phyloP scores from a whole-genome alignment of 1,140 invertebrate genomes.

The Drosophila subpulchrella region DNA sequence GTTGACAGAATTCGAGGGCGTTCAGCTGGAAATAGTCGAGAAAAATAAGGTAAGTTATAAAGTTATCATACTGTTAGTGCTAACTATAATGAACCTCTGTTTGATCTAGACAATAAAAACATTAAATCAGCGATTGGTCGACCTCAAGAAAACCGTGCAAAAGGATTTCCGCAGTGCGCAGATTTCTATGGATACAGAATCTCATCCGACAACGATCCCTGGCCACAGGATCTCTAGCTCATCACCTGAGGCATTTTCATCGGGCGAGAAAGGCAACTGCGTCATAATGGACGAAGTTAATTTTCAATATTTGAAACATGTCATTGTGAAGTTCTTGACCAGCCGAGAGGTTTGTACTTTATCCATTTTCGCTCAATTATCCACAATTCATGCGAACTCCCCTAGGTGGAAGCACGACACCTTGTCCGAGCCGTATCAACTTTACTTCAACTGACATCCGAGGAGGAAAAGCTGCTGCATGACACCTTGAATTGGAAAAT shows the following conservation, averaged over 20 bases:
- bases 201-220: constrained; percentile 51
- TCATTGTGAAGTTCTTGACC: constrained; percentile 96
- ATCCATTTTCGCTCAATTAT: not conserved
- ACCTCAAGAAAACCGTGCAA: constrained; percentile 96
- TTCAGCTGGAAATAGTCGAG: constrained; percentile 91
- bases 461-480: constrained; percentile 94
- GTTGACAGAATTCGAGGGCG: constrained; percentile 87
- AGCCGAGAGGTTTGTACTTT: constrained; percentile 89
- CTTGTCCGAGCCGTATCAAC: constrained; percentile 94
- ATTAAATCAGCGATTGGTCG: constrained; percentile 92
- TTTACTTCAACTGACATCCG: constrained; percentile 92
- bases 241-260: constrained; percentile 34
- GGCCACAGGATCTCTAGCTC: constrained; percentile 41
- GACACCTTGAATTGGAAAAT: constrained; percentile 95
- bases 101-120: constrained; percentile 90
- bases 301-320: constrained; percentile 94
- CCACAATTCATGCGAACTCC: not conserved
- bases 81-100: not conserved
- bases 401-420: constrained; percentile 91
- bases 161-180: constrained; percentile 89
- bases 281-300: constrained; percentile 86
- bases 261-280: constrained; percentile 62
- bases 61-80: not conserved
- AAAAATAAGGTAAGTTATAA: constrained; percentile 88
- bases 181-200: constrained; percentile 52